Conservation (phyloP, 2,797 vertebrate genomes). For the Rhinogobio ventralis region DNA sequence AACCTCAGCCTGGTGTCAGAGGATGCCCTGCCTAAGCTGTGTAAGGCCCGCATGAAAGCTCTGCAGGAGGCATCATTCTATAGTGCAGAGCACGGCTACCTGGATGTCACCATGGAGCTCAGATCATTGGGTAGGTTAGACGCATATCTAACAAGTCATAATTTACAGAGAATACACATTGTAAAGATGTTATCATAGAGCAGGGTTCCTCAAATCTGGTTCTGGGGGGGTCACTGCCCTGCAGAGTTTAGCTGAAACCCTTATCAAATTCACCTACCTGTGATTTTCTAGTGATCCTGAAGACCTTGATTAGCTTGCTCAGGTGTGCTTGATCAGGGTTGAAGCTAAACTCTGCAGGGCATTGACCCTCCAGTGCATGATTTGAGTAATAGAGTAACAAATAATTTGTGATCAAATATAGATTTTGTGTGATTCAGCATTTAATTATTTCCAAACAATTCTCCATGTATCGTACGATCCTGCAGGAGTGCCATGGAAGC, state of each 20-base stretch:
- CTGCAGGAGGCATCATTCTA: slow-evolving; percentile 97
- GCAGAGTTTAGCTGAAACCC: too few species aligned
- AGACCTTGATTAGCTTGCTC: too few species aligned
- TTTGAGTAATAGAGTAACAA: too few species aligned
- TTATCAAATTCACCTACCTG: too few species aligned
- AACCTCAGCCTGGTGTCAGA: slow-evolving; percentile 69
- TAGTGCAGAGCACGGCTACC: slow-evolving; percentile 94
- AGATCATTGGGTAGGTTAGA: slow-evolving; percentile 83
- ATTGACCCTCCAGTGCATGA: too few species aligned
- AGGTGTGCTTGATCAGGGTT: too few species aligned
- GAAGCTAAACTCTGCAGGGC: too few species aligned
- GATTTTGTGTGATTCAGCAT: not conserved
- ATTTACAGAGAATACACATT: not conserved
- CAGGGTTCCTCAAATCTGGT: too few species aligned
- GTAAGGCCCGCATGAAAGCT: slow-evolving; percentile 91
- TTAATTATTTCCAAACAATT: not conserved
- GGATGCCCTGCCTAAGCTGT: slow-evolving; percentile 84
- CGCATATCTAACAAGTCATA: not conserved
- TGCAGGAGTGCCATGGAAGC: slow-evolving; percentile 94
- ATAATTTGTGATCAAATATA: not conserved
- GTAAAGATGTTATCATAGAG: not conserved
- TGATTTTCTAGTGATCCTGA: too few species aligned
- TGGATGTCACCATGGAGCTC: slow-evolving; percentile 98
- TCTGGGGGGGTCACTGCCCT: too few species aligned
- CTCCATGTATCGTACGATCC: not conserved